phyloP scores from a whole-genome alignment of 2,113 vertebrate genomes.

The Macaca fascicularis region DNA sequence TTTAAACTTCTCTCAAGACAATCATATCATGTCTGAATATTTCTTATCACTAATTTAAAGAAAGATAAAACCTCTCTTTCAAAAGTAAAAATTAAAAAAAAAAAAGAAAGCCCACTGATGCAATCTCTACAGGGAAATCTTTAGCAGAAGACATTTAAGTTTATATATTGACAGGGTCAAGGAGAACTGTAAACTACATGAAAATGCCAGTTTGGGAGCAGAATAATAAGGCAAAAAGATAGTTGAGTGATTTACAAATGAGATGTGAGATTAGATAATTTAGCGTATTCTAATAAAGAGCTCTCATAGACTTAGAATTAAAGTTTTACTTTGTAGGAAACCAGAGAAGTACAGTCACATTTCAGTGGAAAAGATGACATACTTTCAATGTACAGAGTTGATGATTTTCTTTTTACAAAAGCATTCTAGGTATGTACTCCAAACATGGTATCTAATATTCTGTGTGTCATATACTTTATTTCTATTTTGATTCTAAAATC shows the following conservation, averaged over 20 bases:
- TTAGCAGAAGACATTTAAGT: not conserved
- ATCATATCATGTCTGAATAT: not conserved
- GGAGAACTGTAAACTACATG: not conserved
- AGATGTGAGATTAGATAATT: not conserved
- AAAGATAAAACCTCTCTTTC: not conserved
- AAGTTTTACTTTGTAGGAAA: not conserved
- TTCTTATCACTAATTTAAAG: not conserved
- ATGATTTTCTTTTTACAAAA: not conserved
- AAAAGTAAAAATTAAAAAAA: not conserved
- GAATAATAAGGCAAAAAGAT: not conserved
- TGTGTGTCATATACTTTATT: not conserved
- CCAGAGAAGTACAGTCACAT: not conserved
- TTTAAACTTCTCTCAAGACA: not conserved
- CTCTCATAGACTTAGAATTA: not conserved
- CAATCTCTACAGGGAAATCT: not conserved
- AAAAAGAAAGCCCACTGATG: not conserved
- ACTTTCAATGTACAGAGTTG: not conserved
- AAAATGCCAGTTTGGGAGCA: not conserved
- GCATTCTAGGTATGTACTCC: not conserved
- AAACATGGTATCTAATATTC: not conserved
- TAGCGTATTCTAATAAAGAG: not conserved
- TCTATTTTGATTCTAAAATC: not conserved
- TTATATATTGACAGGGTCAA: not conserved
- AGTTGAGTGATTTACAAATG: not conserved
- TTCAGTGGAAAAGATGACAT: not conserved